Evolutionary conservation across 2,113 vertebrate species (phyloP).

Genomic region (Clupea harengus): DNA sequence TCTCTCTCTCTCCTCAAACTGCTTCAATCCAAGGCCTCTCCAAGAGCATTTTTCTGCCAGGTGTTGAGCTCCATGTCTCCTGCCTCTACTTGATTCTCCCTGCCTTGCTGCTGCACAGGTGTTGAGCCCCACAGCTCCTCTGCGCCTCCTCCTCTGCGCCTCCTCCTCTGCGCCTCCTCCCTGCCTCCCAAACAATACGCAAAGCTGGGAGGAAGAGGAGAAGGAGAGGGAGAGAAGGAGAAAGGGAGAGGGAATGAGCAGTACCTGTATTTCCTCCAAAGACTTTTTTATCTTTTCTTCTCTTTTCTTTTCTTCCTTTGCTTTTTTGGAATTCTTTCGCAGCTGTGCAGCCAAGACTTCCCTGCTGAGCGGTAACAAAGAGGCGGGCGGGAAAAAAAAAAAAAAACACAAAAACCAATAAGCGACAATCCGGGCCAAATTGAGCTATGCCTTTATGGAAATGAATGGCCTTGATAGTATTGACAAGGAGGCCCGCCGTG

Average conservation of each 20-base stretch:
- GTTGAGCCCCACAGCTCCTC: background rate
- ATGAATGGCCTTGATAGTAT: slow-evolving; percentile 61
- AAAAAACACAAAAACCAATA: slow-evolving; percentile 62
- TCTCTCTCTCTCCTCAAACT: too few relatives aligned
- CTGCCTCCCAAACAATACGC: background rate
- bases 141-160: background rate
- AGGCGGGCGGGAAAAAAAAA: slow-evolving; percentile 49
- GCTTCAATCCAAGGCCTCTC: too few relatives aligned
- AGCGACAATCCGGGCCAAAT: slow-evolving; percentile 54
- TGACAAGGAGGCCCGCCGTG: slow-evolving; percentile 59
- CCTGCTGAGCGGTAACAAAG: slow-evolving; percentile 59
- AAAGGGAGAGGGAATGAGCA: slow-evolving; percentile 52
- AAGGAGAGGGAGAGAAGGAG: background rate
- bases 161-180: background rate
- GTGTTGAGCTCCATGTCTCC: background rate
- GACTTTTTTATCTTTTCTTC: background rate
- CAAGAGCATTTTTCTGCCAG: background rate
- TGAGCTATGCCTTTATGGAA: slow-evolving; percentile 65
- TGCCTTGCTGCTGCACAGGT: background rate
- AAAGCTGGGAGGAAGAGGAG: background rate
- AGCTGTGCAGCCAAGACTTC: slow-evolving; percentile 62
- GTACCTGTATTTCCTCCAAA: slow-evolving; percentile 58
- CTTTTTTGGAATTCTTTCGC: slow-evolving; percentile 56
- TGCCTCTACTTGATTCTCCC: background rate
- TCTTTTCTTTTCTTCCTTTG: background rate